Base-by-base conservation (phyloP, 1,140 invertebrate genomes). In the Drosophila ficusphila region DNA sequence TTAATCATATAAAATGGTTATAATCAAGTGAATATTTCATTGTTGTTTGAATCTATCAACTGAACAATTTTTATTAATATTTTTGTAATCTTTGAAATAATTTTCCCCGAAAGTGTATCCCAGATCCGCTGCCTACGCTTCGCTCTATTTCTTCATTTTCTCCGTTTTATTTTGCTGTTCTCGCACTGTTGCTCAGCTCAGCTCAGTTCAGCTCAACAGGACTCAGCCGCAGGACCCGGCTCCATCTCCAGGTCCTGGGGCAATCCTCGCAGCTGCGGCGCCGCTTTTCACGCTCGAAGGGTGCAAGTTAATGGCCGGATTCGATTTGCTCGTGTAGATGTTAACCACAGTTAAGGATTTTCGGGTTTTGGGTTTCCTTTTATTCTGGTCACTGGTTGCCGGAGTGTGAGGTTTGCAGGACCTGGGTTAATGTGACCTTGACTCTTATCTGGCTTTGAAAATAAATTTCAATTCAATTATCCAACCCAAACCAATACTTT, bases 261-360 rank as follows among this genome's bases (percentile, higher is more conserved):
- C 54, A 27, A 36, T 29, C 29, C 54, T 16, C 38, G 33, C 53
- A 51, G 53, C 68, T 71, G 53, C 67, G 68, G 65, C 65, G 68
- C 68, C 68, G 51, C 47, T 73, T 71, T 71, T 71, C 69, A 71
- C 56, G 67, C 68, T 73, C 39, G 31, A 71, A 71, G 49, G 57
- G 57, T 73, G 57, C 69, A 47, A 73, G 69, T 73, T 73, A 73
- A 73, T 73, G 69, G 70, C 41, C 69, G 69, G 42, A 54, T 64
- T 73, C 69, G 57, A 73, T 73, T 73, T 73, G 42, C 48, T 61
- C 60, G 19, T 39, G 69, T 72, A 31, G 47, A 51, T 72, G 68
- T 72, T 72, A 72, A 72, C 67, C 67, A 72, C 56, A 72, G 54
- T 72, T 42, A 65, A 42, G 60, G 60, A 41, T 67, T 25, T 65